These are phyloP conservation scores for Bambusicola thoracicus DNA, from an alignment of 2,113 vertebrate genomes.

Conservation along the genomic window DNA sequence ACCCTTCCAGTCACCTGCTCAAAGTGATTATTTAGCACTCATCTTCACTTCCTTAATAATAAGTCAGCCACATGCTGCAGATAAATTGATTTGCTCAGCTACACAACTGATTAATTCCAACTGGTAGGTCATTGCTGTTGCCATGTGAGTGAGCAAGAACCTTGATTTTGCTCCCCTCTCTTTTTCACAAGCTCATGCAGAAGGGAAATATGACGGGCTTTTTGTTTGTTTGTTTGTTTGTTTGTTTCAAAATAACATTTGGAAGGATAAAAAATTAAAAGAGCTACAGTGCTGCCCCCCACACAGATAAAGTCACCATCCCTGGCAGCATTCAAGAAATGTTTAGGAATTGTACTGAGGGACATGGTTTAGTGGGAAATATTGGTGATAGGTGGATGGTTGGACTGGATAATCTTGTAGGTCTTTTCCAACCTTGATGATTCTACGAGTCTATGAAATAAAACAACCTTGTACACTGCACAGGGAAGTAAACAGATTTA, in stretches of 20 bases:
- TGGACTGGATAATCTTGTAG: too few species aligned
- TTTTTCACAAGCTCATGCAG: neutral
- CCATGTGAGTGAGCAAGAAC: constrained; percentile 9
- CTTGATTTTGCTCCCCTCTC: neutral
- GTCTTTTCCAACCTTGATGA: too few species aligned
- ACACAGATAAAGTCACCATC: neutral
- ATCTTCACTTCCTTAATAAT: constrained; percentile 28
- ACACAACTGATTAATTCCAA: constrained; percentile 17
- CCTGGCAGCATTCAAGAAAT: too few species aligned
- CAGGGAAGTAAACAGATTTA: neutral
- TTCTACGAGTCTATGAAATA: neutral
- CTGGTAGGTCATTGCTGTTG: neutral
- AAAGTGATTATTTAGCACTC: neutral
- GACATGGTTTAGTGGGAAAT: too few species aligned
- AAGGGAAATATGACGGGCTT: neutral
- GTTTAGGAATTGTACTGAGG: too few species aligned
- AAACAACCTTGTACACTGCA: neutral
- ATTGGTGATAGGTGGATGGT: too few species aligned
- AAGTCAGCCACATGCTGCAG: neutral
- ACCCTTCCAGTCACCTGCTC: neutral
- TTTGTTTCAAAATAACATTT: neutral
- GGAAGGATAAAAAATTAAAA: neutral
- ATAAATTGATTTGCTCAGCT: constrained; percentile 2
- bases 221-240: too few species aligned
- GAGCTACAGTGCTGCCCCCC: neutral